phyloP scores from a whole-genome alignment of 2,888 invertebrate species.

The Phania funesta region DNA sequence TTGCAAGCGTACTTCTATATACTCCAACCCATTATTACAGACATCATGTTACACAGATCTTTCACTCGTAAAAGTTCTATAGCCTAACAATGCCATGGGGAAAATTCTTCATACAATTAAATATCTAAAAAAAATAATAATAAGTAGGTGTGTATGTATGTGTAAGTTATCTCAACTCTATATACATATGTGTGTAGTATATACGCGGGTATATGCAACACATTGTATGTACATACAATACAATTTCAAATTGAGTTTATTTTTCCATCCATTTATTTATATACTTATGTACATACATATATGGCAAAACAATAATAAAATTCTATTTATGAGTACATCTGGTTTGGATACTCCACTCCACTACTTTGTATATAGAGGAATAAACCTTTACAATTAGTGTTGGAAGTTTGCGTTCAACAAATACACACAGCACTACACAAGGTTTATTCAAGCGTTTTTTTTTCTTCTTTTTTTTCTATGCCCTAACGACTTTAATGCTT shows the following conservation, averaged over 20 bases:
- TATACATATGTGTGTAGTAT: too few relatives aligned
- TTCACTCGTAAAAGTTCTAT: not conserved
- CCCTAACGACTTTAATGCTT: slow-evolving; percentile 56
- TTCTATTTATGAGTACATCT: not conserved
- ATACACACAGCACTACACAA: not conserved
- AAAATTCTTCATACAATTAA: not conserved
- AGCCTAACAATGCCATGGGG: slow-evolving; percentile 28
- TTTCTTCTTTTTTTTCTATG: slow-evolving; percentile 21
- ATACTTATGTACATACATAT: not conserved
- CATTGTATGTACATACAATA: too few relatives aligned
- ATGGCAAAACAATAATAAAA: not conserved
- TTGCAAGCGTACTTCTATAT: too few relatives aligned
- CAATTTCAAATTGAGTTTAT: too few relatives aligned
- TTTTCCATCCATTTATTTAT: too few relatives aligned
- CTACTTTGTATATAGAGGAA: not conserved
- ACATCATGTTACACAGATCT: not conserved
- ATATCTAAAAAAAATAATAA: too few relatives aligned
- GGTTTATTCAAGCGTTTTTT: slow-evolving; percentile 36
- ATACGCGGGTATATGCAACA: too few relatives aligned
- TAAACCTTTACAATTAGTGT: slow-evolving; percentile 35
- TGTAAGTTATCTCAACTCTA: too few relatives aligned
- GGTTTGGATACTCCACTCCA: not conserved
- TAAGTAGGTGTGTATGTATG: too few relatives aligned
- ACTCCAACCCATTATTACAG: too few relatives aligned
- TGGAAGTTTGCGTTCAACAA: slow-evolving; percentile 28